These are phyloP conservation scores for Coccyzus lansbergi DNA, from an alignment of 2,797 vertebrate species.

Conservation along the genomic window DNA sequence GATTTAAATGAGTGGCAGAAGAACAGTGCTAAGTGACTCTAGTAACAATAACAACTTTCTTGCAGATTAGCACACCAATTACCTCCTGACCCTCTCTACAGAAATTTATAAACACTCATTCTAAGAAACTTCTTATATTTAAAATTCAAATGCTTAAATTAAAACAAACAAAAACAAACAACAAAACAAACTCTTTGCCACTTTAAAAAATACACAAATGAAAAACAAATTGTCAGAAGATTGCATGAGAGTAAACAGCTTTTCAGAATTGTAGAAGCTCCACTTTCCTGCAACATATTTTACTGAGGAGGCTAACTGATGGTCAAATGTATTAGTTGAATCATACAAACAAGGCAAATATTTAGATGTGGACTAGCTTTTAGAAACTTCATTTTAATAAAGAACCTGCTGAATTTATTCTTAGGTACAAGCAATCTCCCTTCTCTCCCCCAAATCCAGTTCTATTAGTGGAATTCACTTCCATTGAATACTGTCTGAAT, in stretches of 20 bases:
- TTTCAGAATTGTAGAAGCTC: neutral
- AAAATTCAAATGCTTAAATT: slow-evolving; percentile 35
- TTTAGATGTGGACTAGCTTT: neutral
- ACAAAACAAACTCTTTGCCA: neutral
- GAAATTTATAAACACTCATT: neutral
- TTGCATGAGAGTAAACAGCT: neutral
- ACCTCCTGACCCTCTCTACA: neutral
- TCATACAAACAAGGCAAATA: neutral
- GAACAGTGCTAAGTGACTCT: neutral
- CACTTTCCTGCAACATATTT: slow-evolving; percentile 11
- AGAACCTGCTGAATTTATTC: neutral
- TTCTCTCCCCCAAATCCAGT: neutral
- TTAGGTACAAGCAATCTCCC: neutral
- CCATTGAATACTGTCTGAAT: neutral
- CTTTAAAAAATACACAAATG: slow-evolving; percentile 24
- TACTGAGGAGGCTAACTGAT: slow-evolving; percentile 4
- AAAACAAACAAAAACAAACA: too few relatives aligned
- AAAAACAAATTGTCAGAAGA: slow-evolving; percentile 36
- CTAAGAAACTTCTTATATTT: neutral
- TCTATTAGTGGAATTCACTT: neutral
- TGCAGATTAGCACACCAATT: neutral
- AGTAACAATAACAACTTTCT: neutral
- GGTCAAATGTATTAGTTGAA: neutral
- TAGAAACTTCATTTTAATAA: slow-evolving; percentile 2
- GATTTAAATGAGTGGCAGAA: neutral